These are phyloP conservation scores for Piscicola geometra DNA, from an alignment of 2,888 invertebrate genomes.

Conservation along the genomic window DNA sequence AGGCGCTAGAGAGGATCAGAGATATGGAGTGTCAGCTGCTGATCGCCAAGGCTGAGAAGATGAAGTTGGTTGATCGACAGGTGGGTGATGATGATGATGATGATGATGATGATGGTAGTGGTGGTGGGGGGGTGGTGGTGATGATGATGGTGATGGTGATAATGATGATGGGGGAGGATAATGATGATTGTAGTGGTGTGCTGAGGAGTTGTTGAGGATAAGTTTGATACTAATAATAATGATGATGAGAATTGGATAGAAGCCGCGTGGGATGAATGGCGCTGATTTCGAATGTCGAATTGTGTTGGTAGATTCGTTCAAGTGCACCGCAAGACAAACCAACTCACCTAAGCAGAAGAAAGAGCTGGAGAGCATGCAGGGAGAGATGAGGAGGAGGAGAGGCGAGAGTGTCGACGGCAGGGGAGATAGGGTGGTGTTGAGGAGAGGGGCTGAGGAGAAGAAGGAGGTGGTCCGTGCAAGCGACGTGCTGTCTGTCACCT, in stretches of 20 bases:
- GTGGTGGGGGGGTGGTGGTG: too few relatives aligned
- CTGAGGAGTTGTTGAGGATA: too few relatives aligned
- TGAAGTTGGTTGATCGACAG: constrained; percentile 31
- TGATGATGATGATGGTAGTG: background rate
- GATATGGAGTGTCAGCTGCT: constrained; percentile 37
- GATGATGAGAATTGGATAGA: too few relatives aligned
- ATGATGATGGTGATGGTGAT: background rate
- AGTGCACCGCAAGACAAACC: too few relatives aligned
- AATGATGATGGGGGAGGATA: constrained; percentile 2
- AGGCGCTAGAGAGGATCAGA: constrained; percentile 31
- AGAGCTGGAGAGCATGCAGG: constrained; percentile 11
- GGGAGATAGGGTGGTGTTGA: background rate
- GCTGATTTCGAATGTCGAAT: too few relatives aligned
- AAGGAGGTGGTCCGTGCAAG: background rate
- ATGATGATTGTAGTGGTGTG: background rate
- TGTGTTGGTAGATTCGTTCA: too few relatives aligned
- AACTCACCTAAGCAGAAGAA: background rate
- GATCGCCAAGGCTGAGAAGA: constrained; percentile 34
- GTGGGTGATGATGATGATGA: background rate
- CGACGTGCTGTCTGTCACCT: background rate
- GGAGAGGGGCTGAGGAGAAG: background rate
- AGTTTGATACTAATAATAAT: too few relatives aligned
- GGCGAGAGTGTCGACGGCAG: constrained; percentile 3
- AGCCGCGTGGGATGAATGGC: too few relatives aligned
- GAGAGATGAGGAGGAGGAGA: constrained; percentile 2